Evolutionary conservation across 2,797 vertebrate genomes (phyloP).

Genomic region (Mycteria americana): DNA sequence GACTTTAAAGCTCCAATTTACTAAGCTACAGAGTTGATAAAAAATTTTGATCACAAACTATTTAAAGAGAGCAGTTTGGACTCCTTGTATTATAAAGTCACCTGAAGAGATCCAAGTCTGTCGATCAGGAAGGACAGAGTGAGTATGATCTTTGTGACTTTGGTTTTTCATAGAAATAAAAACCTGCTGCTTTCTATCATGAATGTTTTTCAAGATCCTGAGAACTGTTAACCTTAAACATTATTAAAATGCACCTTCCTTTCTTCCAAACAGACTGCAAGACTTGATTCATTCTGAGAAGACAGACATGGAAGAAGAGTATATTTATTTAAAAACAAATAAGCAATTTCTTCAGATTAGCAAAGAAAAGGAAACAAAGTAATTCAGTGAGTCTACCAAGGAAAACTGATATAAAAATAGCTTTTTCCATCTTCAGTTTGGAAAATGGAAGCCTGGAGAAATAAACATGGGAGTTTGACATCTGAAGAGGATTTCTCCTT

Average conservation of each 20-base stretch:
- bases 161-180: neutral
- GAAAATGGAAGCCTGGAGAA: conserved; percentile 15
- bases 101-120: neutral
- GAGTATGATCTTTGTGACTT: neutral
- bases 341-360: neutral
- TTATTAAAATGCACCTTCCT: neutral
- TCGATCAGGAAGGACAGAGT: neutral
- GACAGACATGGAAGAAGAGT: neutral
- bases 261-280: neutral
- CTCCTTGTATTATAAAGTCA: neutral
- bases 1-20: neutral
- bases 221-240: neutral
- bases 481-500: conserved; percentile 2
- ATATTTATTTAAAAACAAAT: neutral
- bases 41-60: neutral
- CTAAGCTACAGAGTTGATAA: neutral
- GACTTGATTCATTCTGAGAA: neutral
- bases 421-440: conserved; percentile 3
- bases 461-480: neutral
- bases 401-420: neutral
- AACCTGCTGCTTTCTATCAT: neutral
- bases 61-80: neutral
- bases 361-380: neutral
- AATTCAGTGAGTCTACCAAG: neutral
- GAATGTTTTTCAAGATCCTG: neutral